A percentile compares a stretch with the other conserved stretches of the same genome.
These are phyloP conservation scores for Heliangelus exortis DNA, from an alignment of 2,797 vertebrate species.

Conservation along the genomic window DNA sequence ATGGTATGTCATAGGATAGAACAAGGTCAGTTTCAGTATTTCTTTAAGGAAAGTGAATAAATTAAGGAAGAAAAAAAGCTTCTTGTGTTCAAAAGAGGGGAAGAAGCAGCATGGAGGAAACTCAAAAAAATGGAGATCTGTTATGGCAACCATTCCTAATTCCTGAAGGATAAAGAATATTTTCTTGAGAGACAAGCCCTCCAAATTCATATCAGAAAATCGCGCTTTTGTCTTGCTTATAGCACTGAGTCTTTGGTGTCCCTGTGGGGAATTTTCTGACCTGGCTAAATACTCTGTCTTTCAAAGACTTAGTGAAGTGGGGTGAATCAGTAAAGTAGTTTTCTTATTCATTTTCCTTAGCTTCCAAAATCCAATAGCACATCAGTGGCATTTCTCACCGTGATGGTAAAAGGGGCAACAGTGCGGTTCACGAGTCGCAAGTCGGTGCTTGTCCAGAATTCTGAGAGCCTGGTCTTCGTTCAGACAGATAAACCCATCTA, in stretches of 20 bases:
- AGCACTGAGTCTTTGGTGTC: background rate
- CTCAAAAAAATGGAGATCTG: background rate
- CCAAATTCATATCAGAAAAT: background rate
- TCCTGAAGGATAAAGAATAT: background rate
- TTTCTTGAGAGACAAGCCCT: background rate
- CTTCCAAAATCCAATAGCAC: slow-evolving; percentile 27
- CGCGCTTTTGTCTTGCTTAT: background rate
- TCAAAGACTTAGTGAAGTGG: background rate
- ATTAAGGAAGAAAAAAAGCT: background rate
- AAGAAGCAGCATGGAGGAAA: background rate
- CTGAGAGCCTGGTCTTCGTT: slow-evolving; percentile 77
- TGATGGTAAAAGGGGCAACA: slow-evolving; percentile 75
- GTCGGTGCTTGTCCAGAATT: slow-evolving; percentile 76
- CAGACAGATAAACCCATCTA: slow-evolving; percentile 93
- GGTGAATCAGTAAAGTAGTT: background rate
- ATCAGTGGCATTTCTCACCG: slow-evolving; percentile 60
- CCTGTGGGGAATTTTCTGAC: background rate
- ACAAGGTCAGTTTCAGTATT: background rate
- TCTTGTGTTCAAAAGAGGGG: background rate
- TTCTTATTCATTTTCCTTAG: slow-evolving; percentile 25
- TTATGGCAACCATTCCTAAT: background rate
- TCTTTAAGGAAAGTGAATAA: background rate
- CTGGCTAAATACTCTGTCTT: background rate
- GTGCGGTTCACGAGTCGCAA: slow-evolving; percentile 78
- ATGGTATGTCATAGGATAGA: background rate